These are phyloP conservation scores for Limonius californicus DNA, from an alignment of 1,140 invertebrate genomes.

Conservation along the genomic window DNA sequence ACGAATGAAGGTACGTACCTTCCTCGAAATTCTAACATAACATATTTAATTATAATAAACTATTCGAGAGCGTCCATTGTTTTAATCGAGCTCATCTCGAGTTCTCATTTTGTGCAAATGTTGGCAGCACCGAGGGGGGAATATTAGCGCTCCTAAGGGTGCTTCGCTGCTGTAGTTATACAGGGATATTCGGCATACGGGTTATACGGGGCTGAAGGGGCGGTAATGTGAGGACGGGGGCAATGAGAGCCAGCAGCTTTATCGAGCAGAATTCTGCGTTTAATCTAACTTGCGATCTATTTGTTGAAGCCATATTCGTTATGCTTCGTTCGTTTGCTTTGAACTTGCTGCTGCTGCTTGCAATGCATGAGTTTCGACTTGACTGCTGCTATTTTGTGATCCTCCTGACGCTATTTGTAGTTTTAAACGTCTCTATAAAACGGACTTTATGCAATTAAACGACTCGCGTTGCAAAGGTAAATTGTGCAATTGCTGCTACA, in stretches of 20 bases:
- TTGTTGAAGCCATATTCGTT: constrained; percentile 39
- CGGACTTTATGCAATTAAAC: neutral
- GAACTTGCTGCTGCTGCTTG: neutral
- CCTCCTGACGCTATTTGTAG: neutral
- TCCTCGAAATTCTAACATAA: constrained; percentile 7
- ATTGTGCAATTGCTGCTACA: neutral
- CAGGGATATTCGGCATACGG: constrained; percentile 21
- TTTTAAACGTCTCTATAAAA: constrained; percentile 1
- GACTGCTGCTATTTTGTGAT: neutral
- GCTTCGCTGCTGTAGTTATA: constrained; percentile 16
- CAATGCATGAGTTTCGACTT: neutral
- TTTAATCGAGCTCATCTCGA: constrained; percentile 48
- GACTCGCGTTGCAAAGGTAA: neutral
- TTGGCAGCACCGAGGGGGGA: constrained; percentile 39
- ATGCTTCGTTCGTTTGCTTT: constrained; percentile 16
- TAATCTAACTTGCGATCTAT: constrained; percentile 46
- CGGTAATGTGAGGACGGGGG: constrained; percentile 30
- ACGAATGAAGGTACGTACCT: neutral
- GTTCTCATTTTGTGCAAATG: constrained; percentile 47
- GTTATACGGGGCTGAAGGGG: constrained; percentile 22
- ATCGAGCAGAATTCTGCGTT: constrained; percentile 45
- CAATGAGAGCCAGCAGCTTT: constrained; percentile 33
- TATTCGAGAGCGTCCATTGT: constrained; percentile 41
- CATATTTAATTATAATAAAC: constrained; percentile 21
- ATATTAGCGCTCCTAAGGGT: constrained; percentile 46